Evolutionary conservation across 2,797 vertebrate species (phyloP).

Genomic region (Halcyon badia): DNA sequence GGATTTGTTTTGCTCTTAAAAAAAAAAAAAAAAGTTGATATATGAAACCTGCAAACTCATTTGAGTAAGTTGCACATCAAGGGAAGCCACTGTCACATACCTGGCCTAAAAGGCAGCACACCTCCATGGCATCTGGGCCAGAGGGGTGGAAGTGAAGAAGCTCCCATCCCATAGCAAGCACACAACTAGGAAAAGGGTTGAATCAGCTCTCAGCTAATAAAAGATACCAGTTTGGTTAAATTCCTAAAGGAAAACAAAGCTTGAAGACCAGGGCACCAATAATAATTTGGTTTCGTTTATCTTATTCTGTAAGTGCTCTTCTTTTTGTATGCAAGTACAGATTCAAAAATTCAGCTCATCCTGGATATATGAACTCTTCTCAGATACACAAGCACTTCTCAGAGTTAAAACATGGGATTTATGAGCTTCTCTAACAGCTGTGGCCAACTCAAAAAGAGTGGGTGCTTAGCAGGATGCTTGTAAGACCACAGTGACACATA

Average conservation of each 20-base stretch:
- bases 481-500: slow-evolving; percentile 44
- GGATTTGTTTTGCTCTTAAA: background rate
- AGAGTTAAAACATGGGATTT: background rate
- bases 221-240: background rate
- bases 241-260: background rate
- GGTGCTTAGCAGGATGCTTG: slow-evolving; percentile 37
- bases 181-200: background rate
- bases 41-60: background rate
- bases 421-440: slow-evolving; percentile 17
- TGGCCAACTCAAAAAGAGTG: slow-evolving; percentile 39
- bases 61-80: background rate
- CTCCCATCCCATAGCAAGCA: background rate
- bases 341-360: background rate
- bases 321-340: background rate
- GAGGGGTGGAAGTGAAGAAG: fast-evolving
- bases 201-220: background rate
- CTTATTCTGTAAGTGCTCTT: background rate
- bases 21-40: background rate
- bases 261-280: background rate
- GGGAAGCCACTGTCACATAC: background rate
- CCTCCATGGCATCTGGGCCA: background rate
- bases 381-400: background rate
- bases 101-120: background rate
- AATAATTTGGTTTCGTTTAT: background rate
- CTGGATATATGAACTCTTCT: background rate